These are phyloP conservation scores for Tinea pellionella DNA, from an alignment of 2,888 invertebrate genomes.

Conservation along the genomic window DNA sequence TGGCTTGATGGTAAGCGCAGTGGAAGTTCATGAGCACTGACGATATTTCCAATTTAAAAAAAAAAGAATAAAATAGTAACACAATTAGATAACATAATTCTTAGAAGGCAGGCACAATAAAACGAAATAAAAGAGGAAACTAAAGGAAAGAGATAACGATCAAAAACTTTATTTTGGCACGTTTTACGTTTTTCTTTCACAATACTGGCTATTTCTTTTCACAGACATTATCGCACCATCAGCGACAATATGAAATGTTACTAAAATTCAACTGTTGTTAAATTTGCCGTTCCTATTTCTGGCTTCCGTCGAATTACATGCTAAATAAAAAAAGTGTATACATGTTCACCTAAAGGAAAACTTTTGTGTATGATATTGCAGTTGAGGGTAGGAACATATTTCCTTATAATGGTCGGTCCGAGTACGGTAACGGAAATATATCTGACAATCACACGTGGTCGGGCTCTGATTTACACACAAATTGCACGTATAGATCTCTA, in stretches of 20 bases:
- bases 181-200: conserved; percentile 2
- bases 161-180: background rate
- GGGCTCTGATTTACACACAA: conserved; percentile 10
- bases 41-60: too few relatives aligned
- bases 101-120: background rate
- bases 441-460: conserved; percentile 5
- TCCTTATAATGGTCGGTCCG: background rate
- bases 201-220: background rate
- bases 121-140: background rate
- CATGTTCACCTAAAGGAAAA: background rate
- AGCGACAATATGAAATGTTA: background rate
- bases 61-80: too few relatives aligned
- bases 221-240: background rate
- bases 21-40: too few relatives aligned
- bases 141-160: background rate
- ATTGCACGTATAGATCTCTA: conserved; percentile 3
- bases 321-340: too few relatives aligned
- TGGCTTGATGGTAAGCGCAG: too few relatives aligned
- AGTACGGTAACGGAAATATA: background rate
- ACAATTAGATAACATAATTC: too few relatives aligned
- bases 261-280: background rate
- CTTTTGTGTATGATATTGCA: background rate
- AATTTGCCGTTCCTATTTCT: background rate
- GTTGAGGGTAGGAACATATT: background rate
- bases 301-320: too few relatives aligned